Evolutionary conservation across 2,113 vertebrate genomes (phyloP).

Genomic region (Barnardius zonarius): DNA sequence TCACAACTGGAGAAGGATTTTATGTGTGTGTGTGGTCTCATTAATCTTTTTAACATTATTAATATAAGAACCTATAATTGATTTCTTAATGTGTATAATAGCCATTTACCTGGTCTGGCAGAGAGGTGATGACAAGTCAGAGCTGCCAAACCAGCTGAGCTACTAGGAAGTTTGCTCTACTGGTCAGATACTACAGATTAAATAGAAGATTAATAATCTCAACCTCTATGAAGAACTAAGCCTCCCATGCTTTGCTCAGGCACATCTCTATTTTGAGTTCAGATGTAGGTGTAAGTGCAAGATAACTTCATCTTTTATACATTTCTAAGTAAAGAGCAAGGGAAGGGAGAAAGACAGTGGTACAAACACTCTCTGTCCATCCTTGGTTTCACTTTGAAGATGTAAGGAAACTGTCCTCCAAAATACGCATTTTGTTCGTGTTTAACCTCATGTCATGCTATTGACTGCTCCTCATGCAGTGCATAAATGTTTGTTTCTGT

Average conservation of each 20-base stretch:
- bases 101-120: not conserved
- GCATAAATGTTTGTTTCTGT: not conserved
- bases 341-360: not conserved
- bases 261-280: not conserved
- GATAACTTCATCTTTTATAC: not conserved
- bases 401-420: not conserved
- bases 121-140: not conserved
- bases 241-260: not conserved
- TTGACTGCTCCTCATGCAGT: not conserved
- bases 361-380: not conserved
- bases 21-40: not conserved
- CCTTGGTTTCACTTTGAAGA: not conserved
- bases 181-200: not conserved
- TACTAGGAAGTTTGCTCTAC: not conserved
- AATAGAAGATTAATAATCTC: not conserved
- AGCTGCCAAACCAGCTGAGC: not conserved
- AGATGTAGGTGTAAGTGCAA: not conserved
- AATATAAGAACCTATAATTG: not conserved
- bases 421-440: not conserved
- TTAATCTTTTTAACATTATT: not conserved
- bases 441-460: not conserved
- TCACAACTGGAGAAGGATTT: not conserved
- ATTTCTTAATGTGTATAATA: not conserved
- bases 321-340: not conserved
- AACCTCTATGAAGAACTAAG: fast-evolving